A percentile compares a stretch with the other conserved stretches of the same genome.
phyloP scores from a whole-genome alignment of 2,113 vertebrate species.

The Condylura cristata region DNA sequence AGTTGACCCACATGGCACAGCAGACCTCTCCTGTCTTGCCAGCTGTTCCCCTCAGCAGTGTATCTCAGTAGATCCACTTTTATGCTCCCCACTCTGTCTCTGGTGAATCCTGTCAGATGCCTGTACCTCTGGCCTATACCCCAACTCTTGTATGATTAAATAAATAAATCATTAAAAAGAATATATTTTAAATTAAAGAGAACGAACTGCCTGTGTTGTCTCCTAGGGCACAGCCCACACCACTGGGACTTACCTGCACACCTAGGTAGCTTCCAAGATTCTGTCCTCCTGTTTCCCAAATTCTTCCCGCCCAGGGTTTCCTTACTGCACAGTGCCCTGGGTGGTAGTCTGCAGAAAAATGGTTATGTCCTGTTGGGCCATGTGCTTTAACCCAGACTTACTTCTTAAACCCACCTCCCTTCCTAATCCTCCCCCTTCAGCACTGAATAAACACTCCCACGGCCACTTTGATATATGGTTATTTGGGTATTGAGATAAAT shows the following conservation, averaged over 20 bases:
- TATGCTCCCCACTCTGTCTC: no score
- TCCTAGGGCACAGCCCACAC: neutral
- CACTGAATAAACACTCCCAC: conserved; percentile 22
- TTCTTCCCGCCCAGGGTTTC: conserved; percentile 43
- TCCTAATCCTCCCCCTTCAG: neutral
- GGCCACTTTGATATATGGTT: conserved; percentile 63
- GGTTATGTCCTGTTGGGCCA: neutral
- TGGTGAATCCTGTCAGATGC: no score
- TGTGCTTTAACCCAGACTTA: conserved; percentile 43
- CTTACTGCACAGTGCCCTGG: neutral
- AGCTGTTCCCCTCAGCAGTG: no score
- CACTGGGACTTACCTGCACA: conserved; percentile 60
- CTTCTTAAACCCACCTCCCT: neutral
- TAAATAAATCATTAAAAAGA: neutral
- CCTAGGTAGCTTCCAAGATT: conserved; percentile 16
- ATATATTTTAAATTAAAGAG: neutral
- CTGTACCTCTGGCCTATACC: no score
- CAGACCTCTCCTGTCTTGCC: no score
- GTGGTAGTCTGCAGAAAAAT: neutral
- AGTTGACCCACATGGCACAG: no score
- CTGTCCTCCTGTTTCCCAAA: neutral
- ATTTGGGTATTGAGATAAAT: neutral
- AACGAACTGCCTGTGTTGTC: neutral
- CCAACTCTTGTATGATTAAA: no score
- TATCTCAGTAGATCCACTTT: no score